phyloP scores from a whole-genome alignment of 2,888 invertebrate genomes.

The Phalera bucephala region DNA sequence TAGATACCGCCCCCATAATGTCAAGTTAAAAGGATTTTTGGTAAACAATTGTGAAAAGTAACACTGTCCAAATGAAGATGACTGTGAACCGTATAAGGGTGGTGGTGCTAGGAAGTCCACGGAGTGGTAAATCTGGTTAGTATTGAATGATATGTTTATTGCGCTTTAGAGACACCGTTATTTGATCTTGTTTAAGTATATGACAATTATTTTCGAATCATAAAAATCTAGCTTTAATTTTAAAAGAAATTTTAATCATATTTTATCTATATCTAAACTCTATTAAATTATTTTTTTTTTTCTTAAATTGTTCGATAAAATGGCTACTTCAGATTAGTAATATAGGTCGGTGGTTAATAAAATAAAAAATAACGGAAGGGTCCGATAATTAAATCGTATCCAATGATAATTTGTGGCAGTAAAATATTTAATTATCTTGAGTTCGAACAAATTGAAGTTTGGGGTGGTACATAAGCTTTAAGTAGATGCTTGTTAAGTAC shows the following conservation, averaged over 20 bases:
- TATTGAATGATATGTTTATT: constrained; percentile 28
- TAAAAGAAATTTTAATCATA: too few relatives aligned
- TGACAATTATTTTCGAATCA: too few relatives aligned
- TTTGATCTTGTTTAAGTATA: too few relatives aligned
- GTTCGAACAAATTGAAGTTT: not conserved
- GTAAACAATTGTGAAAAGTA: constrained; percentile 45
- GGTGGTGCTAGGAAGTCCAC: constrained; percentile 89
- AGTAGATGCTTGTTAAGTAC: not conserved
- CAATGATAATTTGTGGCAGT: not conserved
- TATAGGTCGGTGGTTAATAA: too few relatives aligned
- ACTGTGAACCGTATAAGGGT: constrained; percentile 91
- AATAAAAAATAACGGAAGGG: not conserved
- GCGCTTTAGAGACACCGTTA: too few relatives aligned
- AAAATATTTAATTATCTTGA: not conserved
- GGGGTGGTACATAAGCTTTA: constrained; percentile 1
- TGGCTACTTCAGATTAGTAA: too few relatives aligned
- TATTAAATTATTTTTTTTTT: too few relatives aligned
- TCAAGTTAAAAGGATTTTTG: constrained; percentile 49
- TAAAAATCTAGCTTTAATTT: too few relatives aligned
- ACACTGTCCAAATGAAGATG: constrained; percentile 84
- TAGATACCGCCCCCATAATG: constrained; percentile 40
- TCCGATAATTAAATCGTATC: not conserved
- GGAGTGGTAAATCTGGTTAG: constrained; percentile 91
- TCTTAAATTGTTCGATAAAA: too few relatives aligned
- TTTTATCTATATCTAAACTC: too few relatives aligned